Base-by-base conservation (phyloP, 2,888 invertebrate species). In the Drosophila algonquin region DNA sequence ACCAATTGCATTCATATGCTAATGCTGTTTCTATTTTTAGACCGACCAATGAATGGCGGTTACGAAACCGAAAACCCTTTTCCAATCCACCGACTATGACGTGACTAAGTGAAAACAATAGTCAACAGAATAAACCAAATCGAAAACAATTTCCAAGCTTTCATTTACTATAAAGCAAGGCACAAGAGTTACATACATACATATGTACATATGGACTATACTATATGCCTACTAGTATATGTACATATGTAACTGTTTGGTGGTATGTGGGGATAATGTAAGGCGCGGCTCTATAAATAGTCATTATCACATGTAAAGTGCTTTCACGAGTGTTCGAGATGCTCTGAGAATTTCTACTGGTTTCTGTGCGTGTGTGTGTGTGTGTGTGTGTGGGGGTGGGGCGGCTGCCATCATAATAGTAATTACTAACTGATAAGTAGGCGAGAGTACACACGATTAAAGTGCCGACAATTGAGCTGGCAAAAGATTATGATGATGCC, bases 301-400 rank as follows among this genome's bases (percentile, higher is more conserved):
- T 59, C 71, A 71, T 84, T 84, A 87, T 87, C 81, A 75, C 73
- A 79, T 74, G 65, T 60, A 63, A 63, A 79, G 70, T 40, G 40
- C n/a, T 40, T 14, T 40, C n/a, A 14, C 40, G 40, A 40, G 2
- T 40, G 40, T 40, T 2, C n/a, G n/a, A n/a, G 40, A 40, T 40
- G 40, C 14, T 69, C 70, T 69, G 52, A 56, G 73, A 48, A 63
- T 58, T 27, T 51, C n/a, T 30, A 27, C n/a, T 30, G 27, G 47
- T 47, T 14, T 50, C 14, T 47, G 48, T 60, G 70, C 27, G 18
- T 63, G 58, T 56, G 40, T 47, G 48, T 60, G 70, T 18, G 18
- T 63, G 58, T 56, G 40, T 35, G 16, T 57, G 16, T 50, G 21
- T 57, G 16, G 50, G 40, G n/a, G 18, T 9, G 35, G 30, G 32